These are phyloP conservation scores for Sinocyclocheilus grahami DNA, from an alignment of 2,113 vertebrate genomes.

Conservation along the genomic window DNA sequence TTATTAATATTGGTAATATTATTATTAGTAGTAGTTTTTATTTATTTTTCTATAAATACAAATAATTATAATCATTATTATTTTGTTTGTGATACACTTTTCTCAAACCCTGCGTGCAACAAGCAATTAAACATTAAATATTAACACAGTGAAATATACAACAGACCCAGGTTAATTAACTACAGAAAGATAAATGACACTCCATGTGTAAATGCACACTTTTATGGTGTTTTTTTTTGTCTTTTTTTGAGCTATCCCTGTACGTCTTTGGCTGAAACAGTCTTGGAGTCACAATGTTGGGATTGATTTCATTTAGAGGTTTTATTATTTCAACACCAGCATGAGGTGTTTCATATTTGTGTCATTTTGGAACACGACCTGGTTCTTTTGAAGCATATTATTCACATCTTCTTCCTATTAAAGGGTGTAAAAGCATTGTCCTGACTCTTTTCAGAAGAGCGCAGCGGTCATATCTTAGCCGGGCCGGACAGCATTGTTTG, in stretches of 20 bases:
- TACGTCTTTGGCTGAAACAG: neutral
- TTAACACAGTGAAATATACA: neutral
- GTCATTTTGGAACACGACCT: neutral
- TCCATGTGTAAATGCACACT: neutral
- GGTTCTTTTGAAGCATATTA: neutral
- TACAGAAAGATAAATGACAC: neutral
- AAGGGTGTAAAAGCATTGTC: slow-evolving; percentile 10
- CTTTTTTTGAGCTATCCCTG: neutral
- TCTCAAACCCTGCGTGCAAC: neutral
- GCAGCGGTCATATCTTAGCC: slow-evolving; percentile 10
- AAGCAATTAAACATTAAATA: neutral
- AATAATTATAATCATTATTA: neutral
- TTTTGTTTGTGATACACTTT: neutral
- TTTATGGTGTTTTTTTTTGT: neutral
- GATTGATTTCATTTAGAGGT: neutral
- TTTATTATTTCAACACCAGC: neutral
- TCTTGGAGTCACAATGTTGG: neutral
- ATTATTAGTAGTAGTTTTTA: neutral
- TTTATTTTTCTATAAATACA: neutral
- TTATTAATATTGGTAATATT: neutral
- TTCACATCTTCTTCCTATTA: neutral
- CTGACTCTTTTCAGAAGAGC: slow-evolving; percentile 8
- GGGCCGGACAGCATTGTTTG: slow-evolving; percentile 34
- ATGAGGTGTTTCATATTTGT: neutral
- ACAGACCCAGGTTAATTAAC: neutral